Base-by-base conservation (phyloP, 2,797 vertebrate genomes). In the Ambastaia sidthimunki region DNA sequence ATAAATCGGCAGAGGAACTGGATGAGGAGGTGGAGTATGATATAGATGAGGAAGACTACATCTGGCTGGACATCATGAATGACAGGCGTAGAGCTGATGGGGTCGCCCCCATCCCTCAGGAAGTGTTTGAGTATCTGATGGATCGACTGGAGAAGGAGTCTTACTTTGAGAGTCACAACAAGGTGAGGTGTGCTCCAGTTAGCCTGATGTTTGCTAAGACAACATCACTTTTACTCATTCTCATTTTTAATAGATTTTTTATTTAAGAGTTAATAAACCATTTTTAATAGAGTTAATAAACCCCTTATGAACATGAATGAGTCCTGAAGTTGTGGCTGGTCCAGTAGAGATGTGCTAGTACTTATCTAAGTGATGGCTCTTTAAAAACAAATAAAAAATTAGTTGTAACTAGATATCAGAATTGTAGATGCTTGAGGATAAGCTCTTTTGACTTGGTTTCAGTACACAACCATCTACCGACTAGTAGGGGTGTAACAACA, bases 41-140 rank as follows among this genome's bases (percentile, higher is more conserved):
- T 89, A 99, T 99, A 77, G 98, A 99, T 0, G 98, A 99, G 87
- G 98, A 99, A 86, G 98, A 99, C 89, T 99, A 98, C 88, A 99
- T 99, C 90, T 99, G 98, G 98, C 93, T 99, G 62, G 97, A 98
- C 90, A 98, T 99, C 89, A 99, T 99, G 98, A 99, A 99, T 0
- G 97, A 99, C 90, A 95, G 96, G 59, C 93, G 98, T 78, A 96
- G 97, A 87, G 95, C 94, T 0, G 98, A 99, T 37, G 95, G 97
- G 0, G 97, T 99, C 83, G 96, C 96, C 3, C 94, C 95, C 57
- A 98, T 99, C 80, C 97, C 98, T 1, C 98, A 99, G 89, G 97
- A 99, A 88, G 95, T 98, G 83, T 99, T 99, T 74, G 98, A 99
- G 87, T 99, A 98, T 84, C 92, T 99, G 85, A 99, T 99, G 98